phyloP scores from a whole-genome alignment of 2,888 invertebrate genomes.

The Dolomedes plantarius region DNA sequence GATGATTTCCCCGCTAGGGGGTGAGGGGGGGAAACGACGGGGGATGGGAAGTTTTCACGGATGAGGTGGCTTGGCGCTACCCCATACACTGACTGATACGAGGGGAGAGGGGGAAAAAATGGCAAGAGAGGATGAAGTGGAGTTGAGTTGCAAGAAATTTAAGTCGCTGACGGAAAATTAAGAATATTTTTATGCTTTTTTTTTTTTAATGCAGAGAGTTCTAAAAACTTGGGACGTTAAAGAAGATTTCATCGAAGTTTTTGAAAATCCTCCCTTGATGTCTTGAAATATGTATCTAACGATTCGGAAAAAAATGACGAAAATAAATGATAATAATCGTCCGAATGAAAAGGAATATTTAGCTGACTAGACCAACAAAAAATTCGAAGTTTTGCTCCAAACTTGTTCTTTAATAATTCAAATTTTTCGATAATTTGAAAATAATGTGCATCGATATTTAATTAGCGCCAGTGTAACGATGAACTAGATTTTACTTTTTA shows the following conservation, averaged over 20 bases:
- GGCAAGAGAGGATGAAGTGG: background rate
- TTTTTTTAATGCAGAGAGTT: background rate
- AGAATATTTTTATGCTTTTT: background rate
- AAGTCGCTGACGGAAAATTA: conserved; percentile 10
- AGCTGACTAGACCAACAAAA: background rate
- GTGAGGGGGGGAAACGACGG: background rate
- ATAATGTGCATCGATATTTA: no score
- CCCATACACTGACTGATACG: conserved; percentile 2
- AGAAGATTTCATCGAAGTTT: conserved; percentile 8
- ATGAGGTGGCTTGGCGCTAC: conserved; percentile 47
- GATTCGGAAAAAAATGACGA: conserved; percentile 10
- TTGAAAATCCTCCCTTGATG: background rate
- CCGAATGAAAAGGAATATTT: conserved; percentile 2
- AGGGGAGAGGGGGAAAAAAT: background rate
- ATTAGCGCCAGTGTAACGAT: no score
- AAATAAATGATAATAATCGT: conserved; percentile 12
- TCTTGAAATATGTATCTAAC: conserved; percentile 12
- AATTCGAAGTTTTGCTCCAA: background rate
- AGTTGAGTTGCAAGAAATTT: conserved; percentile 12
- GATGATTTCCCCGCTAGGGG: conserved; percentile 29
- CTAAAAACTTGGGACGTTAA: background rate
- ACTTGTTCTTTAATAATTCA: background rate
- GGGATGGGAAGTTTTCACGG: conserved; percentile 64
- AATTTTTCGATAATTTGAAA: no score
- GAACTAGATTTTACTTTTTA: no score